These are phyloP conservation scores for Heteromurus nitidus DNA, from an alignment of 2,888 invertebrate species.

Conservation along the genomic window DNA sequence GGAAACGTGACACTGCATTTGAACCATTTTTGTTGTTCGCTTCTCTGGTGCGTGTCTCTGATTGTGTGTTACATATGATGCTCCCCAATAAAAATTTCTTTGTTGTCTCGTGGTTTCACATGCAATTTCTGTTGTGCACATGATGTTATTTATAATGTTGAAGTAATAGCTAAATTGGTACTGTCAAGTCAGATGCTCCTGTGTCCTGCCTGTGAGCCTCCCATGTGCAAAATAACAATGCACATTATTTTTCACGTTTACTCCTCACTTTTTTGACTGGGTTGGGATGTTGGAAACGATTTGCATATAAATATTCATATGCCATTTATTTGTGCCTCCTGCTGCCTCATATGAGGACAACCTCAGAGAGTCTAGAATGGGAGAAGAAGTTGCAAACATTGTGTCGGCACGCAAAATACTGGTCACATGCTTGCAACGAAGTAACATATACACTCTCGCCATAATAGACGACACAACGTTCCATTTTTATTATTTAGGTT, in stretches of 20 bases:
- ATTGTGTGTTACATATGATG: conserved; percentile 21
- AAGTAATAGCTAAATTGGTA: conserved; percentile 59
- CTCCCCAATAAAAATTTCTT: conserved; percentile 47
- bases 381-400: too few relatives aligned
- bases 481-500: neutral
- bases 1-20: conserved; percentile 57
- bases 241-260: neutral
- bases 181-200: conserved; percentile 42
- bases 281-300: conserved; percentile 56
- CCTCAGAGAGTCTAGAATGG: too few relatives aligned
- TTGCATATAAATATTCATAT: conserved; percentile 64
- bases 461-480: neutral
- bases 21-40: conserved; percentile 20
- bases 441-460: too few relatives aligned
- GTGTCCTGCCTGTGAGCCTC: neutral
- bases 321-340: conserved; percentile 27
- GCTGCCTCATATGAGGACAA: neutral
- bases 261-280: conserved; percentile 11
- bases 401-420: conserved; percentile 49
- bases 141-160: conserved; percentile 64
- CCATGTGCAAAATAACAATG: too few relatives aligned
- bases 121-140: conserved; percentile 33
- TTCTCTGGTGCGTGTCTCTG: too few relatives aligned
- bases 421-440: conserved; percentile 57
- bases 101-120: conserved; percentile 38